Conservation (phyloP, 2,113 vertebrate species). For the Ranitomeya variabilis region DNA sequence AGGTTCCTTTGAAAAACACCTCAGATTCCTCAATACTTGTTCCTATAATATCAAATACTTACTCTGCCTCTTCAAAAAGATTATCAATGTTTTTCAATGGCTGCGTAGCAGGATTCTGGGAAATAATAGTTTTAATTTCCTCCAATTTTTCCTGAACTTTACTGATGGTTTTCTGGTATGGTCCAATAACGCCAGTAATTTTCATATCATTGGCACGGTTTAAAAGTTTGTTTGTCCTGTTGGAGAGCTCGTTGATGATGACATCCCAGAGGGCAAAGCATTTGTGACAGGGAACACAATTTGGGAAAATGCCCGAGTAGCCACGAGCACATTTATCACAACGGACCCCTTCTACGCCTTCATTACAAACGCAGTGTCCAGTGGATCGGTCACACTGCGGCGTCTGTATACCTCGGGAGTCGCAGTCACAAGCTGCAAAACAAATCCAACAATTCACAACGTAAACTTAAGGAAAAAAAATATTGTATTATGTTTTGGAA, state of each 20-base stretch:
- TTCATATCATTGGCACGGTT: slow-evolving; percentile 87
- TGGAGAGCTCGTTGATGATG: slow-evolving; percentile 82
- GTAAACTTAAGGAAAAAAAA: too few species aligned
- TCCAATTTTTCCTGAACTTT: slow-evolving; percentile 80
- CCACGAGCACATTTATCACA: slow-evolving; percentile 90
- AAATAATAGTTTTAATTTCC: slow-evolving; percentile 78
- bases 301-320: slow-evolving; percentile 85
- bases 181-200: slow-evolving; percentile 84
- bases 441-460: neutral
- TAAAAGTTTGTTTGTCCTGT: slow-evolving; percentile 86
- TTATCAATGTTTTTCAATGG: slow-evolving; percentile 86
- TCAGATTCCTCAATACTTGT: too few species aligned
- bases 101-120: slow-evolving; percentile 85
- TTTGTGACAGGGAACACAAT: slow-evolving; percentile 88
- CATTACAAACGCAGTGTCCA: slow-evolving; percentile 84
- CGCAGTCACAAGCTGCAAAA: slow-evolving; percentile 88
- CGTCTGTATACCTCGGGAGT: slow-evolving; percentile 80
- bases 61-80: slow-evolving; percentile 91
- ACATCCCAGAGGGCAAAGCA: slow-evolving; percentile 92
- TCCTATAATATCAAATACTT: slow-evolving; percentile 63
- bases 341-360: slow-evolving; percentile 81
- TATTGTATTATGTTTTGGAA: neutral
- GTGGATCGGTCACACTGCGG: slow-evolving; percentile 83
- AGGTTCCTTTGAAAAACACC: too few species aligned
- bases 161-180: slow-evolving; percentile 80